Conservation (phyloP, 1,140 invertebrate species). For the Aphelinus certus region DNA sequence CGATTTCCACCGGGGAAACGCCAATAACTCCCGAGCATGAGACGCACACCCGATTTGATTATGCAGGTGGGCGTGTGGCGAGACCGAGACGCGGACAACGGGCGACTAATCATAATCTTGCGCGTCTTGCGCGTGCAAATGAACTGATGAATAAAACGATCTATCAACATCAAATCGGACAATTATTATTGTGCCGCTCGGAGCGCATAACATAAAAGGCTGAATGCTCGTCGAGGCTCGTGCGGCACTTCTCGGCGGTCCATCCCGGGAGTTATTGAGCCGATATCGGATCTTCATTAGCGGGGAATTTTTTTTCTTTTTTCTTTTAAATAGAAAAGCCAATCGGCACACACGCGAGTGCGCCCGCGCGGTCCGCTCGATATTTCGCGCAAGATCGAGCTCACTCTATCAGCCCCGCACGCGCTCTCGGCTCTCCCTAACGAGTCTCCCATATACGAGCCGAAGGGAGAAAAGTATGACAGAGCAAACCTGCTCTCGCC, state of each 20-base stretch:
- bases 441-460: background rate
- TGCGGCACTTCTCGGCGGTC: background rate
- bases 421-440: background rate
- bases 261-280: constrained; percentile 18
- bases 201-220: constrained; percentile 8
- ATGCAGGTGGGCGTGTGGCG: too few species aligned
- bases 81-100: too few species aligned
- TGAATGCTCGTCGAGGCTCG: background rate
- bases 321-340: constrained; percentile 27
- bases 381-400: constrained; percentile 37
- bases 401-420: constrained; percentile 19
- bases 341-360: background rate
- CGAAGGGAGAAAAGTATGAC: too few species aligned
- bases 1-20: too few species aligned
- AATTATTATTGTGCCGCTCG: constrained; percentile 11
- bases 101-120: background rate
- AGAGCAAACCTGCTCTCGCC: too few species aligned
- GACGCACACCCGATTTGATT: too few species aligned
- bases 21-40: too few species aligned
- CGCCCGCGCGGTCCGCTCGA: background rate
- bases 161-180: background rate
- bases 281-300: constrained; percentile 34
- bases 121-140: background rate
- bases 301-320: constrained; percentile 5
- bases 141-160: background rate